Evolutionary conservation across 2,113 vertebrate species (phyloP).

Genomic region (Lamprologus speciosus): DNA sequence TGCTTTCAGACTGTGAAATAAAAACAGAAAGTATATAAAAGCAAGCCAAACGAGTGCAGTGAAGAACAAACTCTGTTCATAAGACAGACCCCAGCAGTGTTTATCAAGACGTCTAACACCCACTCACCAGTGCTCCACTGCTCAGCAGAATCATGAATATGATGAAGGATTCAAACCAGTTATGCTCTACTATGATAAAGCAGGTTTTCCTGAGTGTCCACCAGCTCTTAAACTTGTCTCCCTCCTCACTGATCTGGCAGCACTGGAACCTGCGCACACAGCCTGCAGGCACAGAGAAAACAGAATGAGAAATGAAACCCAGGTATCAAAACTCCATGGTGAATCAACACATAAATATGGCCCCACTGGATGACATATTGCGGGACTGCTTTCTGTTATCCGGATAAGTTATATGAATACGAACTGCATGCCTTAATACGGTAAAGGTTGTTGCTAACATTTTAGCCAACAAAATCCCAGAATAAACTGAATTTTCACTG

Average conservation of each 20-base stretch:
- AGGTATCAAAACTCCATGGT: neutral
- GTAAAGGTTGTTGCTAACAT: neutral
- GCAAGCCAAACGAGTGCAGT: neutral
- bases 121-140: slow-evolving; percentile 92
- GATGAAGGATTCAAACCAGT: slow-evolving; percentile 99
- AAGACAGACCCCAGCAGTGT: neutral
- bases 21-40: neutral
- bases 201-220: slow-evolving; percentile 96
- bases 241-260: slow-evolving; percentile 86
- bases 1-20: neutral
- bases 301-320: neutral
- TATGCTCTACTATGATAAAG: slow-evolving; percentile 96
- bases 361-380: neutral
- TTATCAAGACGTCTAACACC: neutral
- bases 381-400: neutral
- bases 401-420: neutral
- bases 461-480: neutral
- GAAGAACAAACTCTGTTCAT: neutral
- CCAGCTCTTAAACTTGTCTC: slow-evolving; percentile 83
- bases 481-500: neutral
- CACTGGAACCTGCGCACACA: slow-evolving; percentile 90
- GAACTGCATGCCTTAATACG: neutral
- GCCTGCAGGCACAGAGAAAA: slow-evolving; percentile 59
- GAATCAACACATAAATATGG: neutral
- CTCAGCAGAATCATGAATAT: slow-evolving; percentile 99